Evolutionary conservation across 2,113 vertebrate genomes (phyloP).

Genomic region (Bos javanicus): DNA sequence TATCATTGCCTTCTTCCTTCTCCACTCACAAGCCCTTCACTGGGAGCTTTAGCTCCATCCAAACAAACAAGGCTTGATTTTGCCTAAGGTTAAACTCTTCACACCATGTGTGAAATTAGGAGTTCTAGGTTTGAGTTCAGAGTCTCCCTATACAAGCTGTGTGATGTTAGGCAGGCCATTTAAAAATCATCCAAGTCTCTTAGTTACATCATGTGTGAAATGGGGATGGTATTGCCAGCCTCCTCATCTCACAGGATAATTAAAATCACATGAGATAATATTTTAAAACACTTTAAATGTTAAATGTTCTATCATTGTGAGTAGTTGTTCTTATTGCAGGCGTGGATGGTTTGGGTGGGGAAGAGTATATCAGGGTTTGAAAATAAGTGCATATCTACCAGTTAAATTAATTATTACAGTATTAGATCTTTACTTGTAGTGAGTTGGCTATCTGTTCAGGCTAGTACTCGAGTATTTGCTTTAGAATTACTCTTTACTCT

Average conservation of each 20-base stretch:
- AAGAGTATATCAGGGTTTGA: background rate
- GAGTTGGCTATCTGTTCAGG: background rate
- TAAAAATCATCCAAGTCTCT: background rate
- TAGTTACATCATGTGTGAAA: background rate
- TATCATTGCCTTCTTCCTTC: background rate
- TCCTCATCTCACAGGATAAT: background rate
- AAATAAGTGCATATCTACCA: background rate
- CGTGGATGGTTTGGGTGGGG: background rate
- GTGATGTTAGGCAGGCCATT: background rate
- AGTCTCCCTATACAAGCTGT: background rate
- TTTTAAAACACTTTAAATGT: background rate
- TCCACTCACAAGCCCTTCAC: background rate
- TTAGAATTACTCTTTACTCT: background rate
- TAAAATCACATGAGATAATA: background rate
- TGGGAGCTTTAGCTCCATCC: background rate
- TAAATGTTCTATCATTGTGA: background rate
- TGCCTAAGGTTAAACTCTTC: background rate
- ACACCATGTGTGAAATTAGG: background rate
- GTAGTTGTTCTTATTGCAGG: background rate
- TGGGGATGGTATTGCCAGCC: background rate
- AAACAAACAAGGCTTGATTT: background rate
- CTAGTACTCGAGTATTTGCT: background rate
- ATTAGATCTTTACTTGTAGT: background rate
- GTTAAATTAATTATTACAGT: background rate
- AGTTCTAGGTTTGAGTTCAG: background rate